These are phyloP conservation scores for Campoplex capitator DNA, from an alignment of 2,888 invertebrate species.

Conservation along the genomic window DNA sequence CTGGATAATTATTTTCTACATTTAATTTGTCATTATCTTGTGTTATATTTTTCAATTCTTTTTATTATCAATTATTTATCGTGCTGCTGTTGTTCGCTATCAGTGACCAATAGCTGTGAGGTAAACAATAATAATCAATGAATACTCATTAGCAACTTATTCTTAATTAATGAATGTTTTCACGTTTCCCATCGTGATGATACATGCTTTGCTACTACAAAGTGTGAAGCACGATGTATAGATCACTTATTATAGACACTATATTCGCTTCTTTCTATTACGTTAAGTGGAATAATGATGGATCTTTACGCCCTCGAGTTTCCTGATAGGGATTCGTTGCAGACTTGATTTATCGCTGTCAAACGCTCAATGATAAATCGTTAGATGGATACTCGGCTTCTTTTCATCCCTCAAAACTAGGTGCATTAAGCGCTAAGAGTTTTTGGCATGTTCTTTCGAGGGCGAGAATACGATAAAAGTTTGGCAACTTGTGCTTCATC, in stretches of 20 bases:
- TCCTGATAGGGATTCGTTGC: conserved; percentile 12
- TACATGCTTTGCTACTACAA: background rate
- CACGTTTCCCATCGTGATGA: background rate
- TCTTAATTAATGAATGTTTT: background rate
- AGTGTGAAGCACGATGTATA: background rate
- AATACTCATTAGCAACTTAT: background rate
- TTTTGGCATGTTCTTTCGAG: background rate
- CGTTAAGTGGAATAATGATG: conserved; percentile 54
- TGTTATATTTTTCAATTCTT: background rate
- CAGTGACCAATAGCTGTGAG: background rate
- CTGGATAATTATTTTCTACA: background rate
- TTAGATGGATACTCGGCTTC: background rate
- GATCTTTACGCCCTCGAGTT: conserved; percentile 23
- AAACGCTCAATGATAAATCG: conserved; percentile 50
- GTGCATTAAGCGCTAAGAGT: background rate
- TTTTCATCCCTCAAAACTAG: conserved; percentile 31
- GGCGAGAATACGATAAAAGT: background rate
- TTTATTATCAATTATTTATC: background rate
- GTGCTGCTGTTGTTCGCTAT: background rate
- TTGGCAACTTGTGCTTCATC: background rate
- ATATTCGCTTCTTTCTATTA: conserved; percentile 17
- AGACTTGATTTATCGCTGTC: conserved; percentile 54
- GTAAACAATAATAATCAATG: background rate
- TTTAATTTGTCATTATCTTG: background rate
- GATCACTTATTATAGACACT: background rate